phyloP scores from a whole-genome alignment of 2,797 vertebrate species.

The Geotria australis region DNA sequence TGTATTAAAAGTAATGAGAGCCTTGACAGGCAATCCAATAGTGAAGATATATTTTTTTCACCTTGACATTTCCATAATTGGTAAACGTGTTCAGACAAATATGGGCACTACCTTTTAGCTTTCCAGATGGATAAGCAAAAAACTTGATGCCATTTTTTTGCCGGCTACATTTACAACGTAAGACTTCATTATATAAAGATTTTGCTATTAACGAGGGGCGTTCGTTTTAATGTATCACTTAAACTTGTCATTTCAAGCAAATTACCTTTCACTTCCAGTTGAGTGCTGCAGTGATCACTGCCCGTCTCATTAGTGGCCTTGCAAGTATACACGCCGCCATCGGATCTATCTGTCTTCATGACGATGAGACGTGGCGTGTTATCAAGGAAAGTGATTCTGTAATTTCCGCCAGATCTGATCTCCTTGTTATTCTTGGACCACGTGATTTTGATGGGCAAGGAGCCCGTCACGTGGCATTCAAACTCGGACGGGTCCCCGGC shows the following conservation, averaged over 20 bases:
- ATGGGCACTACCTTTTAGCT: no score
- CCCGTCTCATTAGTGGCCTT: conserved; percentile 69
- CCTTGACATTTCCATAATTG: no score
- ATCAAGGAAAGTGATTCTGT: conserved; percentile 49
- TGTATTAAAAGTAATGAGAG: no score
- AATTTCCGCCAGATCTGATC: conserved; percentile 69
- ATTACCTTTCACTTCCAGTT: conserved; percentile 84
- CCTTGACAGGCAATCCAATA: no score
- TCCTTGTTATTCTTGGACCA: conserved; percentile 96
- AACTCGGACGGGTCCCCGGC: conserved; percentile 62
- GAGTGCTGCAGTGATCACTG: conserved; percentile 67
- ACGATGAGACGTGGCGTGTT: conserved; percentile 49
- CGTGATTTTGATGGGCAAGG: conserved; percentile 52
- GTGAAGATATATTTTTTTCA: no score
- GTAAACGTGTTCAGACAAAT: no score
- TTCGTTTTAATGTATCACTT: no score
- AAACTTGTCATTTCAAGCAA: background rate
- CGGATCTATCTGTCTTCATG: conserved; percentile 57
- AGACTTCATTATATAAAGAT: no score
- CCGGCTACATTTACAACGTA: no score
- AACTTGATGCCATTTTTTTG: no score
- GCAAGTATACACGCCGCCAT: conserved; percentile 64
- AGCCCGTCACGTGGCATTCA: conserved; percentile 65
- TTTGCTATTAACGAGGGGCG: no score
- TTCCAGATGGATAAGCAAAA: no score